Evolutionary conservation across 2,113 vertebrate species (phyloP).

Genomic region (Coreoperca whiteheadi): DNA sequence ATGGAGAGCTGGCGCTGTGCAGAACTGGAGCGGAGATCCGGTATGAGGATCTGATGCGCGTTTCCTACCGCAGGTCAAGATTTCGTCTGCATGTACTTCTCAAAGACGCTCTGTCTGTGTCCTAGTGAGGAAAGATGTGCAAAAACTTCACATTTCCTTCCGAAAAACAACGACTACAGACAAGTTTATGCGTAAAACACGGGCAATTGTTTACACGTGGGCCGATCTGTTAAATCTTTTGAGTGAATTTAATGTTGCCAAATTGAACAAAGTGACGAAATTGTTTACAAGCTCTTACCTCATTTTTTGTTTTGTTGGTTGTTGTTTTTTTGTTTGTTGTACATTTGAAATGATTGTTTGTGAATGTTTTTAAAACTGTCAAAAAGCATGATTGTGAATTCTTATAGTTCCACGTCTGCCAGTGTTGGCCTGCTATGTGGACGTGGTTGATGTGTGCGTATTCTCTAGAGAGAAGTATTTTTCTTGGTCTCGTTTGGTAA

Average conservation of each 20-base stretch:
- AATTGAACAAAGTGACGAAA: conserved; percentile 74
- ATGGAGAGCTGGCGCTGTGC: not conserved
- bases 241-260: conserved; percentile 72
- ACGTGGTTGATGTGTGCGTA: conserved; percentile 54
- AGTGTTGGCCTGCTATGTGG: conserved; percentile 61
- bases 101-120: conserved; percentile 32
- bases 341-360: conserved; percentile 60
- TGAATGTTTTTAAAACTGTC: conserved; percentile 57
- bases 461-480: conserved; percentile 68
- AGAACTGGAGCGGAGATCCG: conserved; percentile 24
- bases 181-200: conserved; percentile 75
- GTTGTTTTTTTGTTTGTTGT: conserved; percentile 37
- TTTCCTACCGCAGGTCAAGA: conserved; percentile 31
- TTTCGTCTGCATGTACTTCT: conserved; percentile 51
- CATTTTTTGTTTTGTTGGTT: conserved; percentile 50
- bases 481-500: conserved; percentile 53
- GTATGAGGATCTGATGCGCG: conserved; percentile 11
- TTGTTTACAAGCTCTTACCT: conserved; percentile 86
- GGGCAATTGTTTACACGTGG: conserved; percentile 69
- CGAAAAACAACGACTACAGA: conserved; percentile 25
- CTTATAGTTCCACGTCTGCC: conserved; percentile 55
- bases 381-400: conserved; percentile 69
- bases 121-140: conserved; percentile 77
- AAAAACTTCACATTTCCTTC: conserved; percentile 70
- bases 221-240: conserved; percentile 57